Base-by-base conservation (phyloP, 1,140 invertebrate genomes). In the Drosophila arizonae region DNA sequence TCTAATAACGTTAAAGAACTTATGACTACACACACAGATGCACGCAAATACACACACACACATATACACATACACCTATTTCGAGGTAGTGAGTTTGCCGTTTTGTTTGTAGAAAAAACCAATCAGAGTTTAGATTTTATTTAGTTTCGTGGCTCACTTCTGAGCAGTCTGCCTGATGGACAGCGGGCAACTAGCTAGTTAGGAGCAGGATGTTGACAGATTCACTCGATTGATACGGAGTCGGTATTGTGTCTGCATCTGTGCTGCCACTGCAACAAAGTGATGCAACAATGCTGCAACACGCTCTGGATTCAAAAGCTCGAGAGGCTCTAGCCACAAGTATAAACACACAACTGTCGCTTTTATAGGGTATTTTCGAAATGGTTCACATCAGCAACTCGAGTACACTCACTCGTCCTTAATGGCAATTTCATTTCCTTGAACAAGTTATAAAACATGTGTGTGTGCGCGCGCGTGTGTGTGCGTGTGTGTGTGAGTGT, bases 381-480 rank as follows among this genome's bases (percentile, higher is more conserved):
- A 50, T 26, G 10, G 10, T 24, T 3, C 15, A 21, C 15, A 11
- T 43, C 33, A 4, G 36, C 36, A 39, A 3, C 36, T 39, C 36
- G 36, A 39, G 45, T 33, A 24, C 33, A 30, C 39, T 45, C 15
- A 41, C 50, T 55, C 17, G 51, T 57, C 43, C 28, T 69, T 69
- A 69, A 69, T 55, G 61, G 46, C 71, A 67, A 73, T 73, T 68
- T 68, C 56, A 73, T 73, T 68, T 73, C 71, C 71, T 61, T 68
- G 51, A 68, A 68, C 64, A 68, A 73, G 57, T 61, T 54, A 68
- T 55, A 66, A 72, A 67, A 52, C 33, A 36, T n/a, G 13, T 17
- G 13, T 11, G 54, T 21, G 36, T 39, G 17, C 51, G 11, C 60
- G 8, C 50, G n/a, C 13, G 13, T 39, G 9, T 48, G 45, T 30